These are phyloP conservation scores for Leptopilina clavipes DNA, from an alignment of 1,140 invertebrate genomes.

Conservation along the genomic window DNA sequence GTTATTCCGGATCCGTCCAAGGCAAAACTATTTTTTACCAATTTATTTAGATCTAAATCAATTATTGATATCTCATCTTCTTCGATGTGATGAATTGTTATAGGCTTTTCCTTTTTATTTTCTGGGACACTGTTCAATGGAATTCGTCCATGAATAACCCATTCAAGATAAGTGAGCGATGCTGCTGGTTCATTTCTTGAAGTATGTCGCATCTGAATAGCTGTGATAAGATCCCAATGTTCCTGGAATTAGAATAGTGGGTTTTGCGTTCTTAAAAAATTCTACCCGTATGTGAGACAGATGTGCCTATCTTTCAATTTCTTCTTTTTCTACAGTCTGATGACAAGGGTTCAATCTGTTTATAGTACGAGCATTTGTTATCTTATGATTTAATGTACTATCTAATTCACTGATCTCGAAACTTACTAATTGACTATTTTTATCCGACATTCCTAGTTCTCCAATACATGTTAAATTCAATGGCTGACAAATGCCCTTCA, in stretches of 20 bases:
- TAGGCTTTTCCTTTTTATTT: not conserved
- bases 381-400: not conserved
- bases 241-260: conserved; percentile 1
- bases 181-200: not conserved
- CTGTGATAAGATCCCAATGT: conserved; percentile 37
- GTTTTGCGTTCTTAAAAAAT: not conserved
- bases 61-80: not conserved
- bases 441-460: not conserved
- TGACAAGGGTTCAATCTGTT: not conserved
- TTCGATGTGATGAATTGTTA: not conserved
- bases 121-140: not conserved
- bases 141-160: not conserved
- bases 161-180: not conserved
- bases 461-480: not conserved
- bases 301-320: not conserved
- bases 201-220: not conserved
- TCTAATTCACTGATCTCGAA: not conserved
- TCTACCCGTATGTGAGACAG: not conserved
- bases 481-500: not conserved
- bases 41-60: not conserved
- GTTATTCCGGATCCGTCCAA: not conserved
- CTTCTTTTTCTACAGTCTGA: not conserved
- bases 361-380: not conserved
- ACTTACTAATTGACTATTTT: not conserved
- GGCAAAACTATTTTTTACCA: not conserved